Conservation (phyloP, 2,113 vertebrate genomes). For the Daboia siamensis region DNA sequence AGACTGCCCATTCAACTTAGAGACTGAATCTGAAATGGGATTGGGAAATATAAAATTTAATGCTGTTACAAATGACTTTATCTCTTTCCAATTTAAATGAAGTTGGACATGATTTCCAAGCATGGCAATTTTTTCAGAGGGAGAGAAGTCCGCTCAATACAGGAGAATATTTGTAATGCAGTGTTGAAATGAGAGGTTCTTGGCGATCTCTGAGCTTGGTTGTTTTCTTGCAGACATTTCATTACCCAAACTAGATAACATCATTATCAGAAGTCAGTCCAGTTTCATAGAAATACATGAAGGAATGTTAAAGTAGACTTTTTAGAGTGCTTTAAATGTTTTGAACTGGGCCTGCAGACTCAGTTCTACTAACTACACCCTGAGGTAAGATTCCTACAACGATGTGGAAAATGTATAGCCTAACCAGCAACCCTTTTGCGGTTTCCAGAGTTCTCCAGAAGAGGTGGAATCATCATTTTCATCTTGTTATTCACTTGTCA, state of each 20-base stretch:
- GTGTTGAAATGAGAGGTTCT: neutral
- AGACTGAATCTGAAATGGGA: neutral
- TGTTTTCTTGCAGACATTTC: neutral
- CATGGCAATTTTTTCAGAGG: neutral
- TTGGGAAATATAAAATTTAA: neutral
- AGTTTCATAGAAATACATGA: neutral
- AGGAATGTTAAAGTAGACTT: too few species aligned
- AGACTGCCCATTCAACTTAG: neutral
- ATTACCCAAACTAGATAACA: neutral
- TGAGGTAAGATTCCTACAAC: too few species aligned
- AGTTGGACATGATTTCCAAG: neutral
- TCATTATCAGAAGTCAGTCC: neutral
- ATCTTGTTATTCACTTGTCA: slow-evolving; percentile 3
- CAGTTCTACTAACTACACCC: too few species aligned
- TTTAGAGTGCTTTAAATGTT: too few species aligned
- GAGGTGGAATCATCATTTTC: neutral
- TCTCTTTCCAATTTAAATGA: neutral
- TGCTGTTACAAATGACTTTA: neutral
- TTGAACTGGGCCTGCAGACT: too few species aligned
- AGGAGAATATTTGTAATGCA: neutral
- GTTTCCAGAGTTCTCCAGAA: neutral
- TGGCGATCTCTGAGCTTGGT: neutral
- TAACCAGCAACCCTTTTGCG: neutral
- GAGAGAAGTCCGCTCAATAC: neutral
- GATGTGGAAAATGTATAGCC: too few species aligned